A percentile compares a stretch with the other conserved stretches of the same genome.
These are phyloP conservation scores for Campopleginae sp. DNA, from an alignment of 2,888 invertebrate species.

Conservation along the genomic window DNA sequence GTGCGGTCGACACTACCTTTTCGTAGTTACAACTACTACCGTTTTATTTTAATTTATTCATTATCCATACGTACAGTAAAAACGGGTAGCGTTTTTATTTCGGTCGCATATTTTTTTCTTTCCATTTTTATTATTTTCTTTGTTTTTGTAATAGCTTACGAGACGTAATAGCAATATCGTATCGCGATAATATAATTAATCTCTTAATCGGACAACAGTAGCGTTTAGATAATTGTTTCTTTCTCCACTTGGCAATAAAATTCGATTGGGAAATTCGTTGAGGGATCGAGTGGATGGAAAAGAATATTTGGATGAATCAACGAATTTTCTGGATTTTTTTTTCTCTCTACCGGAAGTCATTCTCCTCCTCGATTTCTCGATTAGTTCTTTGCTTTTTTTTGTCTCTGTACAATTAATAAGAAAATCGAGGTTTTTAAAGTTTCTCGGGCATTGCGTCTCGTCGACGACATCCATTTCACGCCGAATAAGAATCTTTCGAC, in stretches of 20 bases:
- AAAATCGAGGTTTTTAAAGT: constrained; percentile 60
- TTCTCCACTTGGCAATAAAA: constrained; percentile 40
- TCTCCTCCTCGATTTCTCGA: background rate
- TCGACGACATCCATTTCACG: constrained; percentile 63
- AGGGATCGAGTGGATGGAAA: constrained; percentile 20
- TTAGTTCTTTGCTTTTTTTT: constrained; percentile 15
- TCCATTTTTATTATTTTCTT: background rate
- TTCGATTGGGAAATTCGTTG: constrained; percentile 41
- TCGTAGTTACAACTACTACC: constrained; percentile 45
- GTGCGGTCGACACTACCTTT: constrained; percentile 46
- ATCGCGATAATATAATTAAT: constrained; percentile 59
- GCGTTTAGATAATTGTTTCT: constrained; percentile 28
- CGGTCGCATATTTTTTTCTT: constrained; percentile 22
- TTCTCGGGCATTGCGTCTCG: constrained; percentile 65
- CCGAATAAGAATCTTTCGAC: constrained; percentile 55
- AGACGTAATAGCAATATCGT: constrained; percentile 55
- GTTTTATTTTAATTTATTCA: constrained; percentile 33
- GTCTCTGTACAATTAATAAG: constrained; percentile 62
- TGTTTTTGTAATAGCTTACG: constrained; percentile 33
- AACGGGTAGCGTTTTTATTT: constrained; percentile 48
- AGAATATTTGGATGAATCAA: constrained; percentile 51
- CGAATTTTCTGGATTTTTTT: constrained; percentile 12
- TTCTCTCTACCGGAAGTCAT: background rate
- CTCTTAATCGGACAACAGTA: constrained; percentile 53
- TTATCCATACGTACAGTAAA: constrained; percentile 53